These are phyloP conservation scores for Xiphorhynchus elegans DNA, from an alignment of 2,113 vertebrate genomes.

Conservation along the genomic window DNA sequence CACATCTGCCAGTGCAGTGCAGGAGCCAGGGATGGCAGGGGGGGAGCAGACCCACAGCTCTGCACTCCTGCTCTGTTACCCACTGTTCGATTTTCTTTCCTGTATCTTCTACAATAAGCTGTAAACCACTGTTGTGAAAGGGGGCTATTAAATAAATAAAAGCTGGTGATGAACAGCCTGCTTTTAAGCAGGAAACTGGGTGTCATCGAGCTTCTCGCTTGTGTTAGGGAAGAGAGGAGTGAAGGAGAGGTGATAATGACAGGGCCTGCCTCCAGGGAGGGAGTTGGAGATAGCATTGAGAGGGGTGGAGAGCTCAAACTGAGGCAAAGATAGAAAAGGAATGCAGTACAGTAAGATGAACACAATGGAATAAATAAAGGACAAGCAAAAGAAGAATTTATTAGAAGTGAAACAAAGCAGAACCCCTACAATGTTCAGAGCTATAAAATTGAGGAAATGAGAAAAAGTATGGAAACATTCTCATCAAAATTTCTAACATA, in stretches of 20 bases:
- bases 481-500: not conserved
- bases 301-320: not conserved
- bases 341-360: not conserved
- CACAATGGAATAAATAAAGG: not conserved
- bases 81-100: accelerated
- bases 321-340: not conserved
- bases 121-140: not conserved
- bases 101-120: not conserved
- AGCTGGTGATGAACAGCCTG: not conserved
- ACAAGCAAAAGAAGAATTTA: not conserved
- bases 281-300: not conserved
- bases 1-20: too few relatives aligned
- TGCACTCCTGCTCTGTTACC: accelerated
- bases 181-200: not conserved
- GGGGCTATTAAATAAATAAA: not conserved
- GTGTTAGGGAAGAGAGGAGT: not conserved
- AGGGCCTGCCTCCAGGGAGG: conserved; percentile 2
- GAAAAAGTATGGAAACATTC: not conserved
- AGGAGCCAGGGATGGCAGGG: not conserved
- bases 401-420: conserved; percentile 9
- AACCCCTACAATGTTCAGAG: not conserved
- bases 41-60: not conserved
- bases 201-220: not conserved
- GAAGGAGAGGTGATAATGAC: conserved; percentile 32
- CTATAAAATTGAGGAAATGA: not conserved